phyloP scores from a whole-genome alignment of 2,797 vertebrate genomes.

The Intellagama lesueurii region DNA sequence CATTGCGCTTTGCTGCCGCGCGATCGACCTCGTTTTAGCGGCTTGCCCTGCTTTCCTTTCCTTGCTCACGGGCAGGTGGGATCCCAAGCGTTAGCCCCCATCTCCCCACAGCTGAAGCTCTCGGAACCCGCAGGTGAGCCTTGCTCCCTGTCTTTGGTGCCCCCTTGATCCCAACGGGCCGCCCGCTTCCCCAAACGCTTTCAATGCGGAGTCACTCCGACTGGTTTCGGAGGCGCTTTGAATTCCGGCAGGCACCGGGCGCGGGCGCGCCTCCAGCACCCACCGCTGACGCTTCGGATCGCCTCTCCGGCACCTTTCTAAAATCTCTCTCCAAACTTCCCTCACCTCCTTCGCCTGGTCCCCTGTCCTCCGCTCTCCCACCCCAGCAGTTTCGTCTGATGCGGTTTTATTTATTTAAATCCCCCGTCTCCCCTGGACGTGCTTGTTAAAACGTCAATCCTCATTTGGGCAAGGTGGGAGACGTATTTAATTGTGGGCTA shows the following conservation, averaged over 20 bases:
- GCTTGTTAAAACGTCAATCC: constrained; percentile 26
- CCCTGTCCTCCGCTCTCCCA: not conserved
- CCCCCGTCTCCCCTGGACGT: not conserved
- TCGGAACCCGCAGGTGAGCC: not conserved
- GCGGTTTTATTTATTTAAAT: not conserved
- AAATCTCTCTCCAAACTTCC: not conserved
- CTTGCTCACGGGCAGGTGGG: not conserved
- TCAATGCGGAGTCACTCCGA: not conserved
- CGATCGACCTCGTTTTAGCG: too few species aligned
- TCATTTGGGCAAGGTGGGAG: constrained; percentile 49
- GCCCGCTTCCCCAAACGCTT: too few species aligned
- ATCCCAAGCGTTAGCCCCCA: not conserved
- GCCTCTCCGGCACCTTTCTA: not conserved
- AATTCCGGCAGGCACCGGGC: too few species aligned
- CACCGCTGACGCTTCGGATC: not conserved
- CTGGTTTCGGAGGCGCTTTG: not conserved
- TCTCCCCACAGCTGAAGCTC: too few species aligned
- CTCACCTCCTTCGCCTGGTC: not conserved
- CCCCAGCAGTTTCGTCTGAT: too few species aligned
- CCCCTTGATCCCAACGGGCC: too few species aligned
- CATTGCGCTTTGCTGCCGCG: too few species aligned
- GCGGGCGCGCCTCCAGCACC: not conserved
- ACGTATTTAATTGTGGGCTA: constrained; percentile 34
- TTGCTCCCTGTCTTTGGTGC: not conserved
- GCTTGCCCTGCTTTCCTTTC: too few species aligned